phyloP scores from a whole-genome alignment of 2,797 vertebrate species.

The Danio kyathit region DNA sequence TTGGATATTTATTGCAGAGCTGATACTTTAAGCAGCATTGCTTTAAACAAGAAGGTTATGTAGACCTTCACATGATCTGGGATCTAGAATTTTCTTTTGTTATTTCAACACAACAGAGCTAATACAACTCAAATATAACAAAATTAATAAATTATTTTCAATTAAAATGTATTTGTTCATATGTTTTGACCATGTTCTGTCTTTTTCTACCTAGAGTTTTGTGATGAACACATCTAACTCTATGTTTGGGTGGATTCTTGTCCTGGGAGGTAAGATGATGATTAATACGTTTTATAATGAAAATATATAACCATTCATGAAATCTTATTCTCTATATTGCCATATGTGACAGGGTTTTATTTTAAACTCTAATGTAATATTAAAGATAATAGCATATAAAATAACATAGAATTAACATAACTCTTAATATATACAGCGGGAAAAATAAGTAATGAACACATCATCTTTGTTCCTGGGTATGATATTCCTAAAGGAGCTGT shows the following conservation, averaged over 20 bases:
- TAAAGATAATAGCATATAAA: too few relatives aligned
- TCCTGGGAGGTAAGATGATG: constrained; percentile 50
- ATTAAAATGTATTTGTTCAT: too few relatives aligned
- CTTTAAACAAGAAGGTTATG: not conserved
- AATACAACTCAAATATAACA: not conserved
- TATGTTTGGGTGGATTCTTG: constrained; percentile 44
- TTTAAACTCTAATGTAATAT: too few relatives aligned
- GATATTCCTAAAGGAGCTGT: too few relatives aligned
- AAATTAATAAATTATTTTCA: too few relatives aligned
- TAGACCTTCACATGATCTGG: not conserved
- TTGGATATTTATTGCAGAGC: not conserved
- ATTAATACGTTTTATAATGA: constrained; percentile 1
- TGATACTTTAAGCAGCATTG: not conserved
- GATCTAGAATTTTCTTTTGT: not conserved
- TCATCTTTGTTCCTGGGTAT: too few relatives aligned
- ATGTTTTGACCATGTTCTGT: not conserved
- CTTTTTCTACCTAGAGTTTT: constrained; percentile 29
- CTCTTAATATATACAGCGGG: too few relatives aligned
- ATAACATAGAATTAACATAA: too few relatives aligned
- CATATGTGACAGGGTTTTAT: too few relatives aligned
- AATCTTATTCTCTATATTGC: not conserved
- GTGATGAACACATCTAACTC: constrained; percentile 3
- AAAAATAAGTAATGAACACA: too few relatives aligned
- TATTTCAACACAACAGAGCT: not conserved
- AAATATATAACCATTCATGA: not conserved